Conservation (phyloP, 2,888 invertebrate genomes). For the Alloplasta piceator region DNA sequence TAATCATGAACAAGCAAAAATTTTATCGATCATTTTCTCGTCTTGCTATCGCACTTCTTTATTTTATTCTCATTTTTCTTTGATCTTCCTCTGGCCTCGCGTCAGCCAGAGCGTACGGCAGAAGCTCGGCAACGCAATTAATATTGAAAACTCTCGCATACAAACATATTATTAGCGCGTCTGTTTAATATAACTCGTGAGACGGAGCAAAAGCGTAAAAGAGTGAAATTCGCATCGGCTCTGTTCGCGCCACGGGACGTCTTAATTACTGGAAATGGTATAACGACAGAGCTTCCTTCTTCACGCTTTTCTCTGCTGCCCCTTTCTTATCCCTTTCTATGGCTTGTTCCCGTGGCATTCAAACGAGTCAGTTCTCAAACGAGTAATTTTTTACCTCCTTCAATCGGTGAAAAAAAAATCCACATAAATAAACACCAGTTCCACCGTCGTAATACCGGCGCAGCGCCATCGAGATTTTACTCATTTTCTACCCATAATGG, state of each 20-base stretch:
- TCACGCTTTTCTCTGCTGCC: background rate
- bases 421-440: background rate
- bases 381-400: conserved; percentile 2
- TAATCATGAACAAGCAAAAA: background rate
- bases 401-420: background rate
- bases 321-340: background rate
- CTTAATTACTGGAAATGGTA: conserved; percentile 63
- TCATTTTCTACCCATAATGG: background rate
- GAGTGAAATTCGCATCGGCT: conserved; percentile 36
- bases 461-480: background rate
- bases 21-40: conserved; percentile 39
- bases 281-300: conserved; percentile 15
- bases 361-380: background rate
- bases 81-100: background rate
- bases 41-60: conserved; percentile 14
- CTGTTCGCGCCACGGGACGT: conserved; percentile 61
- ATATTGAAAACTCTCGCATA: conserved; percentile 35
- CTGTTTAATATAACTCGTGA: background rate
- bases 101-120: conserved; percentile 24
- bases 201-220: conserved; percentile 19
- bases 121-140: conserved; percentile 51
- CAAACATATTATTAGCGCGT: background rate
- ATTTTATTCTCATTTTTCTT: conserved; percentile 2
- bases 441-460: background rate
- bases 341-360: background rate